Evolutionary conservation across 2,797 vertebrate species (phyloP), one percentile per base, ranked within the genome.

Genomic region (Notamacropus eugenii): DNA sequence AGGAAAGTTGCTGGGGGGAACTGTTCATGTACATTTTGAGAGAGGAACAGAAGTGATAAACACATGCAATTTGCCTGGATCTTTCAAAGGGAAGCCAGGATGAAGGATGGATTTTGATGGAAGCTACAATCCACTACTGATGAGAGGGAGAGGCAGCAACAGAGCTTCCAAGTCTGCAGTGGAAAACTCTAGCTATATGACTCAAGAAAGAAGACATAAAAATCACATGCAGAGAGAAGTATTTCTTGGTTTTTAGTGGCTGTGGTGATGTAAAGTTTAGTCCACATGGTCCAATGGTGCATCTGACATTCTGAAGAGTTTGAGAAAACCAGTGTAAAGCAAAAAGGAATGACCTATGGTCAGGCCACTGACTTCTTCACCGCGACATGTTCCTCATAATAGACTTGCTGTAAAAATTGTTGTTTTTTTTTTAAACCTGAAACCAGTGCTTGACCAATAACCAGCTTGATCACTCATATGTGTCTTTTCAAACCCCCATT

Each of bases 1-100:
- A 74, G 34, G 62, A 74, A 74, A 74, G 34, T 74, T n/a, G 14
- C 31, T 12, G 59, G 31, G 29, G 29, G 12, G 12, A 31, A 31
- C 59, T 34, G 59, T 14, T 14, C 34, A 74, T n/a, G 12, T 54
- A 93, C n/a, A 54, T 67, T 92, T 46, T 57, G 55, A 95, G 19
- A 74, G 92, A 95, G 95, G 91, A 95, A 94, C 67, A 93, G 92
- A 93, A 94, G n/a, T 67, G 58, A 50, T 52, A 92, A 96, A 67
- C 90, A 56, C 0, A 34, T 92, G 90, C 95, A 62, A 67, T 93
- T 56, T 16, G 90, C 54, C 59, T 22, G n/a, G 58, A 55, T 28
- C 11, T 94, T 94, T 92, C 55, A 56, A 55, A 55, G 87, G 6
- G 12, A 90, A 57, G 52, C 46, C 50, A 11, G 28, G 46, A 55